Percentiles rank a stretch among this genome's conserved stretches.
Evolutionary conservation across 2,888 invertebrate genomes (phyloP).

Genomic region (Drosophila cognata): DNA sequence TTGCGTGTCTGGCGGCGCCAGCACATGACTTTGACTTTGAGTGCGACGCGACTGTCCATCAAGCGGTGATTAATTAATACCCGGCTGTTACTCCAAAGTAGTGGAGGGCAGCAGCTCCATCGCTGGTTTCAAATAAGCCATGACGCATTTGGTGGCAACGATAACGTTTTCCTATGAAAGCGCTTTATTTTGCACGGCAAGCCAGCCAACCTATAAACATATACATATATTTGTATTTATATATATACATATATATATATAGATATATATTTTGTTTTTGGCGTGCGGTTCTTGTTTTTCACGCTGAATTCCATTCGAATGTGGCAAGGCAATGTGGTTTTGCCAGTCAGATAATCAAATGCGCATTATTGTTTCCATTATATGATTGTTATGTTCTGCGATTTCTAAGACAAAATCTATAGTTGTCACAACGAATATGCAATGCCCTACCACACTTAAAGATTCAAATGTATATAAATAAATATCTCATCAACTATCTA

Average conservation of each 20-base stretch:
- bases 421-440: neutral
- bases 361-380: conserved; percentile 19
- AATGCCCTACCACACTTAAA: neutral
- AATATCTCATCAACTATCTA: too few relatives aligned
- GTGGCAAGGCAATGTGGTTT: conserved; percentile 36
- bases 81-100: neutral
- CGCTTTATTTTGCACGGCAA: conserved; percentile 7
- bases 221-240: conserved; percentile 8
- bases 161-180: conserved; percentile 12
- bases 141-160: conserved; percentile 22
- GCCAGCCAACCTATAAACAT: neutral
- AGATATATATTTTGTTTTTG: conserved; percentile 4
- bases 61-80: conserved; percentile 42
- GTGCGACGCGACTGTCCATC: conserved; percentile 23
- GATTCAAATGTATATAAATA: neutral
- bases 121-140: conserved; percentile 31
- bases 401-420: conserved; percentile 6
- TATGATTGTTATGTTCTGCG: conserved; percentile 1
- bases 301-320: conserved; percentile 28
- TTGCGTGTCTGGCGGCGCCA: conserved; percentile 37
- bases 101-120: neutral
- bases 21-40: conserved; percentile 24
- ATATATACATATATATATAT: conserved; percentile 5
- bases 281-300: conserved; percentile 23
- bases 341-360: conserved; percentile 32